Evolutionary conservation across 2,888 invertebrate genomes (phyloP).

Genomic region (Lepidochrysops patricia): DNA sequence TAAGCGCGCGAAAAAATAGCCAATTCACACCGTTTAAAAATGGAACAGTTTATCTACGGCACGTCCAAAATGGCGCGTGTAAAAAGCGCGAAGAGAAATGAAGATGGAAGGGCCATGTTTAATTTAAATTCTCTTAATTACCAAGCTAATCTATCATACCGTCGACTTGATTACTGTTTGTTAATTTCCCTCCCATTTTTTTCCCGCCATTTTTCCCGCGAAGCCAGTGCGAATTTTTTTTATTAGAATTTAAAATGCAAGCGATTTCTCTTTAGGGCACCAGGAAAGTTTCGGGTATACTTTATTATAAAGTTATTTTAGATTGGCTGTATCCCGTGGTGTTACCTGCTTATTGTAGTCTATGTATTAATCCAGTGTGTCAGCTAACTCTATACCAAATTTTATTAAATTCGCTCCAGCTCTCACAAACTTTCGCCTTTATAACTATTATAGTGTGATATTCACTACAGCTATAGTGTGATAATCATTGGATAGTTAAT

Average conservation of each 20-base stretch:
- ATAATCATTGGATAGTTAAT: too few species aligned
- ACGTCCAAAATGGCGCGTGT: conserved; percentile 3
- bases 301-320: too few species aligned
- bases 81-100: conserved; percentile 16
- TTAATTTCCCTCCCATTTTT: conserved; percentile 9
- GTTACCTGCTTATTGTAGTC: background rate
- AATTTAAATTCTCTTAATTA: conserved; percentile 26
- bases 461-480: too few species aligned
- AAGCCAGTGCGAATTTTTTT: background rate
- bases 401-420: too few species aligned
- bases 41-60: background rate
- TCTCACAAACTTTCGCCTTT: too few species aligned
- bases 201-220: background rate
- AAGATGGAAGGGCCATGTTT: conserved; percentile 17
- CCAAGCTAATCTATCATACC: conserved; percentile 27
- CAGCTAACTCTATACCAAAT: too few species aligned
- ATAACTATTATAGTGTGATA: too few species aligned
- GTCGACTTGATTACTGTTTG: conserved; percentile 16
- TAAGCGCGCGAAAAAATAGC: too few species aligned
- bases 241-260: background rate
- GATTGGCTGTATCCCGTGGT: too few species aligned
- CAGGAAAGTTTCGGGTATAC: too few species aligned
- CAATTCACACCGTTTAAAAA: background rate
- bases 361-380: too few species aligned
- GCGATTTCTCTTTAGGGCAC: background rate